Conservation (phyloP, 30 jellyfish, hydroid and myxozoan species). For the Hydractinia echinata region DNA sequence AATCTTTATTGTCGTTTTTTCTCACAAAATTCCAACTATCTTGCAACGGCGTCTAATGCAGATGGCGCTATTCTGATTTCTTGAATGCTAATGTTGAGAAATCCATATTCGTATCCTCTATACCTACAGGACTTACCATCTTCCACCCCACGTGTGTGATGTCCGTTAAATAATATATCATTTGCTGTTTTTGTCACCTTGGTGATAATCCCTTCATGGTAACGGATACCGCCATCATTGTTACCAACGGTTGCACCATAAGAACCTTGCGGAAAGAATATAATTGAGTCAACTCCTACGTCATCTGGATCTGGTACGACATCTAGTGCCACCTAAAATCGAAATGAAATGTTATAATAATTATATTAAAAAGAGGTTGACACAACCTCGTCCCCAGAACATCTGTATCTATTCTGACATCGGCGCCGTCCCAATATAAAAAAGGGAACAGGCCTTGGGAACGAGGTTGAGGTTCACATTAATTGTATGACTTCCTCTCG, state of each 20-base stretch:
- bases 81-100: conserved; percentile 34
- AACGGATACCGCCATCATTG: conserved; percentile 56
- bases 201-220: conserved; percentile 76
- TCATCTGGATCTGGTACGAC: conserved; percentile 66
- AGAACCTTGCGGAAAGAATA: conserved; percentile 73
- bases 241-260: conserved; percentile 68
- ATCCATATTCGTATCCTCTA: conserved; percentile 39
- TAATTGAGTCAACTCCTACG: conserved; percentile 66
- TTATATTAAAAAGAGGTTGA: too few species aligned
- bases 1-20: too few species aligned
- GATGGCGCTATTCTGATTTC: conserved; percentile 64
- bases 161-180: conserved; percentile 33
- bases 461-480: too few species aligned
- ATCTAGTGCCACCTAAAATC: conserved; percentile 47
- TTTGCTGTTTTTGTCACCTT: conserved; percentile 10
- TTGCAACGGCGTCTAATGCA: conserved; percentile 60
- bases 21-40: too few species aligned
- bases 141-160: conserved; percentile 56
- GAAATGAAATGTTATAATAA: not conserved
- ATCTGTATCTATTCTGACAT: too few species aligned
- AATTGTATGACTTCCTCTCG: too few species aligned
- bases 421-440: too few species aligned
- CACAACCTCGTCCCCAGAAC: too few species aligned
- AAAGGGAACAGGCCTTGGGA: too few species aligned
- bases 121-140: conserved; percentile 66